Conservation (phyloP, 2,888 invertebrate genomes). For the Seladonia tumulorum region DNA sequence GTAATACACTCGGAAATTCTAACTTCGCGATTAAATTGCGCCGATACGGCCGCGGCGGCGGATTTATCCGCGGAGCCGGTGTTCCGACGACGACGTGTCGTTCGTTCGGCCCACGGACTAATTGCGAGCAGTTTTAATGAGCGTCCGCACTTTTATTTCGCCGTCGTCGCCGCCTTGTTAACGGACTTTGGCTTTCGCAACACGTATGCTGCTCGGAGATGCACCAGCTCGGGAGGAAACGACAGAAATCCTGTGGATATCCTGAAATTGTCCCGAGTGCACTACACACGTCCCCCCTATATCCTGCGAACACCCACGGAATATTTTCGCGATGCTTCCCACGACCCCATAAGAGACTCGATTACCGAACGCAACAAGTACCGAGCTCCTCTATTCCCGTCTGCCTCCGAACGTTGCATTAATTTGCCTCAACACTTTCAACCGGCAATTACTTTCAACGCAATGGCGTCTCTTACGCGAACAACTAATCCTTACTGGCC, state of each 20-base stretch:
- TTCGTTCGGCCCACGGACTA: constrained; percentile 38
- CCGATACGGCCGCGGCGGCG: neutral
- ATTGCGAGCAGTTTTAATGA: constrained; percentile 59
- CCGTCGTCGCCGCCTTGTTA: constrained; percentile 54
- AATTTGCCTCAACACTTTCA: neutral
- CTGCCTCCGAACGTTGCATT: neutral
- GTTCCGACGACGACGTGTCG: neutral
- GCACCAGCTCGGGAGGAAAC: constrained; percentile 44
- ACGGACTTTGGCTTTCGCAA: constrained; percentile 61
- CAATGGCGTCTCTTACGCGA: neutral
- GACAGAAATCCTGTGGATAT: constrained; percentile 63
- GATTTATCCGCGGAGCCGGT: neutral
- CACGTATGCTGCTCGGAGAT: constrained; percentile 51
- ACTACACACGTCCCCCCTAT: constrained; percentile 43
- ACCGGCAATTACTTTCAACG: neutral
- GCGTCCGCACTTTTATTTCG: constrained; percentile 56
- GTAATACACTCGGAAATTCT: constrained; percentile 5
- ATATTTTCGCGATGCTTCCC: constrained; percentile 56
- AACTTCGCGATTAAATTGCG: constrained; percentile 12
- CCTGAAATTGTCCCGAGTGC: constrained; percentile 61
- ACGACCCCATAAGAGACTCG: constrained; percentile 17
- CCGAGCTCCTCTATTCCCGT: neutral
- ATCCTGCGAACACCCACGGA: constrained; percentile 60
- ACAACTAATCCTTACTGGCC: too few species aligned
- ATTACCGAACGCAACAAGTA: constrained; percentile 44